Conservation (phyloP, 1,140 invertebrate genomes). For the Platyscapa corneri region DNA sequence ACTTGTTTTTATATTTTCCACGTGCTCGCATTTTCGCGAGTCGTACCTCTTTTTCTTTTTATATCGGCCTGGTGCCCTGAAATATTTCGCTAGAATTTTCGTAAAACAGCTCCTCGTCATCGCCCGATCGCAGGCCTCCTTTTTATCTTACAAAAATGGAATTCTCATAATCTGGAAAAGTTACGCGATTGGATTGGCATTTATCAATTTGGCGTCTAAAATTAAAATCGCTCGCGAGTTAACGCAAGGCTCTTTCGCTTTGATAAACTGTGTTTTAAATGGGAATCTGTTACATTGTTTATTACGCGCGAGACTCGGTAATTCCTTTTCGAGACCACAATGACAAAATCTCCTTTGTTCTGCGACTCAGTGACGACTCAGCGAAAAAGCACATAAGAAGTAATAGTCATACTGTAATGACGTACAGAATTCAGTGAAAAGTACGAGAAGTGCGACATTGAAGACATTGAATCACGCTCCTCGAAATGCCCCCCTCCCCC, state of each 20-base stretch:
- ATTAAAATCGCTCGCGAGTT: no score
- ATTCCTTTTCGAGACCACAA: conserved; percentile 22
- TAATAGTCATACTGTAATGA: conserved; percentile 46
- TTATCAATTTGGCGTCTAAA: no score
- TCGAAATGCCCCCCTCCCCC: neutral
- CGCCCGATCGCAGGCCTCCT: no score
- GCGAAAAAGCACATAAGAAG: conserved; percentile 40
- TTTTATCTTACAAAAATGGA: no score
- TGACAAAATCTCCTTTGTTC: conserved; percentile 48
- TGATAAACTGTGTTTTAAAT: no score
- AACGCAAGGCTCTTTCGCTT: no score
- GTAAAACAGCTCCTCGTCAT: no score
- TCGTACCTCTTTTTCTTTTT: neutral
- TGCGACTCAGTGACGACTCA: conserved; percentile 40
- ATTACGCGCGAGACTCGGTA: conserved; percentile 24
- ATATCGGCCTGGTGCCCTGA: no score
- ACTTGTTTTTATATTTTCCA: no score
- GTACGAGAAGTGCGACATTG: conserved; percentile 20
- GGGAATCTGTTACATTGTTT: conserved; percentile 26
- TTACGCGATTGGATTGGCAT: no score
- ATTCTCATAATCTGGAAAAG: no score
- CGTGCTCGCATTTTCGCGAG: neutral
- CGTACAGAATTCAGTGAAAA: conserved; percentile 36
- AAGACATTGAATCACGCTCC: conserved; percentile 10
- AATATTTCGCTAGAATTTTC: no score